Evolutionary conservation across 2,888 invertebrate genomes (phyloP), one percentile per base, ranked within the genome.

Genomic region (Sisyra terminalis): DNA sequence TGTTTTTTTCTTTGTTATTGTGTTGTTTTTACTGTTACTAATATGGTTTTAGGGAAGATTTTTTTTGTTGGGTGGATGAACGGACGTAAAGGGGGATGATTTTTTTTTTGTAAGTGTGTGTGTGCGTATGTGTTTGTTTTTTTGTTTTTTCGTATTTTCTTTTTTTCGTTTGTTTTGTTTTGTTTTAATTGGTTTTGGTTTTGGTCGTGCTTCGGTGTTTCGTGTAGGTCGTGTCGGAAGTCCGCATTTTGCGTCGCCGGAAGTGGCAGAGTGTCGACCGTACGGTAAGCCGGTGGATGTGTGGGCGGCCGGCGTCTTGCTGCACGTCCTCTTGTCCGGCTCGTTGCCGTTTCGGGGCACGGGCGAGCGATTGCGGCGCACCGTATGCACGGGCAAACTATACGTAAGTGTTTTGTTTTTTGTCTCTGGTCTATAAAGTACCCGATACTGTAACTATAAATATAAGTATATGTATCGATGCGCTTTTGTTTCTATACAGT

Each of bases 201-300:
- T 24, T 3, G 24, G 24, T 24, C 24, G 24, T 24, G 24, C n/a
- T n/a, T n/a, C n/a, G 24, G 24, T 24, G 24, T 24, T 24, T 3
- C 24, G 24, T 24, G 11, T 43, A 89, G 92, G 87, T 60, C 82
- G 92, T 48, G 84, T 96, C 46, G 96, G 96, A 30, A 92, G 92
- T 45, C 90, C 94, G 10, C 90, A 92, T 63, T 98, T 93, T 64
- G 96, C 97, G 92, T 88, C 96, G 2, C 97, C 98, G 1, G 98
- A 98, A 67, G 87, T 98, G 49, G 86, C 97, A 14, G 80, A 87
- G 47, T 75, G 87, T 55, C 80, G 87, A 61, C 75, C 87, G 52
- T 90, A 89, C 66, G 86, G 88, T 30, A 94, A 94, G 60, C 84
- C 92, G 1, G 90, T 93, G 49, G 98, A 98, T 63, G 88, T 97